Base-by-base conservation (phyloP, 2,113 vertebrate genomes). In the Erythrocercus mccallii region DNA sequence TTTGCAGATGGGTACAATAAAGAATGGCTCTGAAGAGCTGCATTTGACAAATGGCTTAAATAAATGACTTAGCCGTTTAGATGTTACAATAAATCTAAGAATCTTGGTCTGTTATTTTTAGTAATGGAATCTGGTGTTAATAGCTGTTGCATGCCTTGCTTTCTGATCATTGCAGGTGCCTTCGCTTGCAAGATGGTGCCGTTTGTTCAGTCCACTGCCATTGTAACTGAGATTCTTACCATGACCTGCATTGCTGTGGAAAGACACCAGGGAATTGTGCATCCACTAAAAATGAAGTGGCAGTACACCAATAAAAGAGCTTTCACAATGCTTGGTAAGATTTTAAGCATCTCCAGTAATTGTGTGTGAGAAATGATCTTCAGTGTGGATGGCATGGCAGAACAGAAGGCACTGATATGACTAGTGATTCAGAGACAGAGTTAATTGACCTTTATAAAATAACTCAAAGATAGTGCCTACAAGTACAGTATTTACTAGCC, bases 171-270 rank as follows among this genome's bases (percentile, higher is more conserved):
- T 94, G 25, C 95, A 98, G 98, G 98, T 93, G 93, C 97, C 57
- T 98, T 98, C 3, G 79, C 97, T 66, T 98, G 98, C 95, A 98
- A 98, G 95, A 97, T 98, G 98, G 97, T 98, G 13, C 98, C 98
- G 0, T 98, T 98, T 92, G 97, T 98, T 64, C 98, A 98, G 65
- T 98, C 95, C 44, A 97, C 97, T 13, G 98, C 98, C 8, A 71
- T 98, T 19, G 98, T 98, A 64, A 98, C 98, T 20, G 98, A 98
- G 83, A 98, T 98, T 54, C 98, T 98, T 56, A 98, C 98, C 6
- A 98, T 98, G 98, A 97, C 97, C 70, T 98, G 98, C 86, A 98
- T 98, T 90, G 98, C 98, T 53, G 92, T 98, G 82, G 98, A 98
- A 81, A 97, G 98, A 62, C 97, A 98, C 88, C 98, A 98, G 76